These are phyloP conservation scores for Zoanthus solanderi DNA, from an alignment of 92 coral and sea anemone species.

Conservation along the genomic window DNA sequence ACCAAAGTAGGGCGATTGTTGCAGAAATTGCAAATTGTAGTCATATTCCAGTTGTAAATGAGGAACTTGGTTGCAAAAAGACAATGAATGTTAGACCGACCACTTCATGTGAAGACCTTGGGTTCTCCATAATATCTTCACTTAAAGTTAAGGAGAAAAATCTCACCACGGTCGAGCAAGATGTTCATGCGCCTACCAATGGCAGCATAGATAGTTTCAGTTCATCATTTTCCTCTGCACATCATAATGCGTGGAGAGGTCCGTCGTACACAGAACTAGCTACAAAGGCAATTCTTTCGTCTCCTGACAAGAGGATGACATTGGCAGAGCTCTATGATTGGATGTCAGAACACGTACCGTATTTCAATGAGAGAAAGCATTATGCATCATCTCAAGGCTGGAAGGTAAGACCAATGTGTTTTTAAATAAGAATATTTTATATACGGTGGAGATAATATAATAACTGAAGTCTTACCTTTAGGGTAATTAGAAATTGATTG, in stretches of 20 bases:
- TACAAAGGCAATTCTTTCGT: slow-evolving; percentile 24
- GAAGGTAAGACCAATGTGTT: slow-evolving; percentile 13
- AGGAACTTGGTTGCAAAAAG: not conserved
- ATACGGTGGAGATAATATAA: not conserved
- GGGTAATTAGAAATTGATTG: not conserved
- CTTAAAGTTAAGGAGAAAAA: not conserved
- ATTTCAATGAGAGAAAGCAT: slow-evolving; percentile 26
- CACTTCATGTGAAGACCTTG: not conserved
- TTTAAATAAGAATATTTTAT: not conserved
- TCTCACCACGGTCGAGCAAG: not conserved
- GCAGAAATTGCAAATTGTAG: not conserved
- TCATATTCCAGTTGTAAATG: not conserved
- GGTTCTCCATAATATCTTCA: not conserved
- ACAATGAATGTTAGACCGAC: not conserved
- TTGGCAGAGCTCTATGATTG: slow-evolving; percentile 36
- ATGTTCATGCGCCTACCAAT: not conserved
- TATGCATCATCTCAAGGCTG: slow-evolving; percentile 42
- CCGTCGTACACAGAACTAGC: slow-evolving; percentile 42
- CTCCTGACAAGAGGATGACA: slow-evolving; percentile 19
- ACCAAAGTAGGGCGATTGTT: not conserved
- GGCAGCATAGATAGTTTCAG: not conserved
- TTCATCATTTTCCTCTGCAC: not conserved
- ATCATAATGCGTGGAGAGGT: slow-evolving; percentile 24
- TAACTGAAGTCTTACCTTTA: not conserved
- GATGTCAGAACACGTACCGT: slow-evolving; percentile 47